Evolutionary conservation across 2,113 vertebrate genomes (phyloP).

Genomic region (Stomatorhinus ivindoensis): DNA sequence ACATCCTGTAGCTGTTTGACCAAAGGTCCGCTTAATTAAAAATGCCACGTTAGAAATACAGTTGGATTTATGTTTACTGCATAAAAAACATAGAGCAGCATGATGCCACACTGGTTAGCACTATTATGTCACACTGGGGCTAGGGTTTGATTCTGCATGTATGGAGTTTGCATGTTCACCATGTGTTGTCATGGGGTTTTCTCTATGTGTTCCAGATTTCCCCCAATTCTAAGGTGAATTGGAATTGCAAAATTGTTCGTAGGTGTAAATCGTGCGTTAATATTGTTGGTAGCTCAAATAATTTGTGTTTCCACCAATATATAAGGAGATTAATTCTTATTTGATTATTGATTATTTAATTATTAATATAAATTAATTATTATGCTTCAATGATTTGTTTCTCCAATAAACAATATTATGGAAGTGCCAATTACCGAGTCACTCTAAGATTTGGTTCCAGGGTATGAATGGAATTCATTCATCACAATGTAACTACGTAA

Average conservation of each 20-base stretch:
- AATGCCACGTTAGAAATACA: neutral
- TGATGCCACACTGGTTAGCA: neutral
- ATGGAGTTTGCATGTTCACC: neutral
- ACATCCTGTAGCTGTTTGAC: neutral
- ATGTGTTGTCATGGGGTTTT: neutral
- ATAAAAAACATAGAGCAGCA: neutral
- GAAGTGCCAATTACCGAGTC: no score
- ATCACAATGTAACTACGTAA: no score
- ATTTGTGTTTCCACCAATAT: no score
- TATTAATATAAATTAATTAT: no score
- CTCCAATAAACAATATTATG: no score
- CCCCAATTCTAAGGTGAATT: neutral
- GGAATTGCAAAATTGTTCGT: neutral
- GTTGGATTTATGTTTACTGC: neutral
- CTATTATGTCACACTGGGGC: neutral
- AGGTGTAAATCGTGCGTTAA: neutral
- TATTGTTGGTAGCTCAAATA: neutral
- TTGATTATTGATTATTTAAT: no score
- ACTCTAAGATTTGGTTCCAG: no score
- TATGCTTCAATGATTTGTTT: no score
- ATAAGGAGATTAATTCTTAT: no score
- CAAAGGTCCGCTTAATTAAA: neutral
- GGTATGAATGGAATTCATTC: no score
- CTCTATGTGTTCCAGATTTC: neutral
- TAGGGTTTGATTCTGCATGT: neutral